Base-by-base conservation (phyloP, 2,113 vertebrate species). In the Pseudolaguvia tuberculata region DNA sequence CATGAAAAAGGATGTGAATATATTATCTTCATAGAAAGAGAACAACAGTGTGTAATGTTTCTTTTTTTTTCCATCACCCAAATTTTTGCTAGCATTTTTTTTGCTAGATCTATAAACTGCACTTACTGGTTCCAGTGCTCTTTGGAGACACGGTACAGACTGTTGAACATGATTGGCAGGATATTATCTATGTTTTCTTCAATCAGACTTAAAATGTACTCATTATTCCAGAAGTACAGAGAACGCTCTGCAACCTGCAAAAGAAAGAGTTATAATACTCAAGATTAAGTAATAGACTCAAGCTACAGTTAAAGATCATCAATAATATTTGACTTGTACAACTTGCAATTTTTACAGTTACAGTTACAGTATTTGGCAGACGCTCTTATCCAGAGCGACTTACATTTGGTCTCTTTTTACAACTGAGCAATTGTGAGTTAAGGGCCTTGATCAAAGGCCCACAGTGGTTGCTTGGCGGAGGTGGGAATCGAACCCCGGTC, bases 71-170 rank as follows among this genome's bases (percentile, higher is more conserved):
- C 31, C 9, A 18, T 3, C 3, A 23, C n/a, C 21, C 62, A 48
- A 65, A 48, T 6, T 5, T 13, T 15, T 47, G 39, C 13, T 18
- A 27, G 7, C 45, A 48, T 29, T 5, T 5, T 50, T 9, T 10
- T n/a, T n/a, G n/a, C n/a, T n/a, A n/a, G n/a, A n/a, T n/a, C 15
- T 5, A 39, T 48, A 48, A 10, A 18, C n/a, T 35, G 61, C 80
- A 95, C 96, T 17, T 92, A 99, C 97, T 86, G 93, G 84, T 99
- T 99, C 97, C 97, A 99, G 93, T 99, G 97, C 83, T 99, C 96
- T 91, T 99, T 99, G 90, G 97, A 98, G 91, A 99, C 98, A 85
- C 93, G 94, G 89, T 99, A 99, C 81, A 99, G 91, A 87, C 92
- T 98, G 73, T 92, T 92, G 83, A 99, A 99, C 96, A 99, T 98